Base-by-base conservation (phyloP, 2,113 vertebrate genomes). In the Parus major region DNA sequence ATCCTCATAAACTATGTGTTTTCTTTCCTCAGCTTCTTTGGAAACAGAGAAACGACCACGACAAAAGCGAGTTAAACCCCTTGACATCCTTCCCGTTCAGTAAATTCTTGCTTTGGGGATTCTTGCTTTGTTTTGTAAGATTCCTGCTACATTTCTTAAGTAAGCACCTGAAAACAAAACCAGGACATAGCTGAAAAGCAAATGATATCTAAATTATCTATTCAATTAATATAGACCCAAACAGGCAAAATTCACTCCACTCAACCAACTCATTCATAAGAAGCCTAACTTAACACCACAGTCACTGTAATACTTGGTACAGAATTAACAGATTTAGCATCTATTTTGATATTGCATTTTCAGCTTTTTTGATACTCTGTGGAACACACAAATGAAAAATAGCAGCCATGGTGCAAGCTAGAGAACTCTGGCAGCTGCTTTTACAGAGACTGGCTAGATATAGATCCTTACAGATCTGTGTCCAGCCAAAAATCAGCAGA, bases 1-100 rank as follows among this genome's bases (percentile, higher is more conserved):
- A 83, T 85, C 47, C 49, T 91, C 88, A 95, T 80, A 92, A 76
- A 93, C 64, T 77, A 68, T 4, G 18, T 33, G 19, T 82, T 57
- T 81, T 88, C 73, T 88, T 87, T 36, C 77, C 79, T 96, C 68
- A 92, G 93, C 84, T 92, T 61, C 71, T 87, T 93, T 76, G 78
- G 35, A 96, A 70, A 29, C 33, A 76, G 78, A 86, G 60, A 88
- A 96, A 94, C 50, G 71, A 76, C 52, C 57, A 59, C 6, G 39
- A 82, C 79, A 89, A 63, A 57, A 73, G 41, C 2, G 6, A 78
- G 56, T 69, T 61, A 96, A 90, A 82, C 9, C 33, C 36, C 47
- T 76, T 65, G 59, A 65, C 22, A 14, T 57, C 33, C 93, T 65
- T 21, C 42, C 76, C 49, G 33, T 56, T 83, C 53, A 52, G 44